A percentile compares a stretch with the other conserved stretches of the same genome.
These are phyloP conservation scores for Anorthoa munda DNA, from an alignment of 2,888 invertebrate genomes.

Conservation along the genomic window DNA sequence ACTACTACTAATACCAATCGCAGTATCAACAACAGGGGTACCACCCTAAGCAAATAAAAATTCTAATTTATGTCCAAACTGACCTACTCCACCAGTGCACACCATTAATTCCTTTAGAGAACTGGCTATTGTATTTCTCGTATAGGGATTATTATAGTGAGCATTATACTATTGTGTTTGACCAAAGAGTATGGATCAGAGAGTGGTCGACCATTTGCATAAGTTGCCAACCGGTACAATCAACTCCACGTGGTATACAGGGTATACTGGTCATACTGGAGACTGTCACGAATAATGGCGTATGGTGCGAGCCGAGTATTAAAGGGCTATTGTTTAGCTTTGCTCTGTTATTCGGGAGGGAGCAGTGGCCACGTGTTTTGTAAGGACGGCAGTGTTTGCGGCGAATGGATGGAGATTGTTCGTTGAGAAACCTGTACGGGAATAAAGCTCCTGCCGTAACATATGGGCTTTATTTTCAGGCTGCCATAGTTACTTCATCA, in stretches of 20 bases:
- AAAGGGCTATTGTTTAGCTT: constrained; percentile 68
- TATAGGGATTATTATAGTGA: constrained; percentile 50
- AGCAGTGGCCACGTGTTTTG: constrained; percentile 66
- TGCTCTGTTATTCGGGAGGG: constrained; percentile 51
- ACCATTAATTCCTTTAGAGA: constrained; percentile 57
- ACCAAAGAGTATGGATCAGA: constrained; percentile 51
- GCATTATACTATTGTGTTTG: constrained; percentile 53
- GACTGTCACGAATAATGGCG: constrained; percentile 47
- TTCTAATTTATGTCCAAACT: constrained; percentile 56
- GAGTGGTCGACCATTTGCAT: constrained; percentile 56
- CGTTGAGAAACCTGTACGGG: neutral
- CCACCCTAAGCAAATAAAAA: constrained; percentile 62
- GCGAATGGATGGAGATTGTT: constrained; percentile 26
- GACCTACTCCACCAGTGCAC: constrained; percentile 55
- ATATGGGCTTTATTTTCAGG: neutral
- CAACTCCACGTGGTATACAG: constrained; percentile 37
- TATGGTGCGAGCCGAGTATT: constrained; percentile 64
- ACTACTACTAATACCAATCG: constrained; percentile 52
- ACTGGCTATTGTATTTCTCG: constrained; percentile 51
- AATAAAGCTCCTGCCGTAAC: neutral
- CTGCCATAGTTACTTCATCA: neutral
- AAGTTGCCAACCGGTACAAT: constrained; percentile 56
- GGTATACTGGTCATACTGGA: constrained; percentile 8
- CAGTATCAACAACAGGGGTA: constrained; percentile 44
- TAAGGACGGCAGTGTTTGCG: constrained; percentile 51